Base-by-base conservation (phyloP, 2,113 vertebrate genomes). In the Crotophaga sulcirostris region DNA sequence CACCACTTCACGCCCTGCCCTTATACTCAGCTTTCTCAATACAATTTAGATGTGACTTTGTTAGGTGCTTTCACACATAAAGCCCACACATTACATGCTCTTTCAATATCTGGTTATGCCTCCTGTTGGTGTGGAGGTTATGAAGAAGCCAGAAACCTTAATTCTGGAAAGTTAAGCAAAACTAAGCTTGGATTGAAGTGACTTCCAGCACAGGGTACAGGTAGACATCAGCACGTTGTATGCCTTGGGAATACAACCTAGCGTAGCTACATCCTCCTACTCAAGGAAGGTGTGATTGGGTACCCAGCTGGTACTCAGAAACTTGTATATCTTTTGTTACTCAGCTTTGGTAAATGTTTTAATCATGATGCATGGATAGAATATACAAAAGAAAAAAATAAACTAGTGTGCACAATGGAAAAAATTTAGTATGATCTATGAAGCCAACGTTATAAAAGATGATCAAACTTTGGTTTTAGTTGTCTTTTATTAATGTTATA, bases 131-230 rank as follows among this genome's bases (percentile, higher is more conserved):
- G 16, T 20, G 51, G 29, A 33, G 25, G 45, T 49, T 20, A 28
- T 8, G 45, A 69, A 69, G 55, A 20, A 75, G 21, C 23, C 33
- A 51, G 55, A 5, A 20, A 28, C 16, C 18, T 36, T 36, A 5
- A 6, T 60, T 54, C 55, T 51, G 7, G 40, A 40, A 84, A 67
- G 69, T 64, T 59, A 84, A 87, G 69, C 63, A n/a, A 49, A 63
- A 40, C 12, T 11, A 11, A 44, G 26, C 24, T 33, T 11, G 7
- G 36, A 7, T 2, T 45, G 29, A 29, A 6, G 51, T 12, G 24
- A 25, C 5, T 66, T 10, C 1, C 2, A 25, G 52, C 1, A 3
- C 7, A 18, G 26, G 13, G 3, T 1, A 16, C 5, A 25, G n/a
- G 16, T 23, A 7, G 9, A 10, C 28, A 23, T 13, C 17, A 5